Percentiles rank a stretch among this genome's conserved stretches.
phyloP scores from a whole-genome alignment of 2,113 vertebrate genomes.

The Pica pica region DNA sequence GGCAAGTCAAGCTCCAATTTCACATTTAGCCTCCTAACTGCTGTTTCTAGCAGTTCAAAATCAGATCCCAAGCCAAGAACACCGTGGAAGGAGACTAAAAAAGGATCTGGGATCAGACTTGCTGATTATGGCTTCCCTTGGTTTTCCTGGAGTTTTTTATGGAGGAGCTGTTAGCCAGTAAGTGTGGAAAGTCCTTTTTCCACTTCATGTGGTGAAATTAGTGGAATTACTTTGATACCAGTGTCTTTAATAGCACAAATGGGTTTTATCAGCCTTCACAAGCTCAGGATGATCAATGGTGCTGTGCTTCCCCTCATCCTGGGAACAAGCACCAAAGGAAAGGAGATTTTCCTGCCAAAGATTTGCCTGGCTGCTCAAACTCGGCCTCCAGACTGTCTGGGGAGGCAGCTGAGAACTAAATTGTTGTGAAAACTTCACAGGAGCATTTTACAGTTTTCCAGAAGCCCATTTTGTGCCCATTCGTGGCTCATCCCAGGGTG shows the following conservation, averaged over 20 bases:
- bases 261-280: background rate
- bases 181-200: background rate
- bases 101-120: background rate
- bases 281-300: background rate
- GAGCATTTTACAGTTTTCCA: background rate
- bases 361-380: background rate
- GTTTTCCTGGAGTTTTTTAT: background rate
- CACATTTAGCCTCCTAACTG: background rate
- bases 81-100: background rate
- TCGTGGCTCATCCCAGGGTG: background rate
- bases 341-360: background rate
- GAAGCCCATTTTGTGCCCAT: background rate
- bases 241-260: background rate
- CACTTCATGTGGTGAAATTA: background rate
- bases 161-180: background rate
- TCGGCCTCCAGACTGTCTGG: accelerated
- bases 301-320: background rate
- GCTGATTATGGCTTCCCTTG: background rate
- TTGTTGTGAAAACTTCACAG: background rate
- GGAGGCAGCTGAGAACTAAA: background rate
- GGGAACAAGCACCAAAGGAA: background rate
- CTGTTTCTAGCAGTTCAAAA: background rate
- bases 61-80: background rate
- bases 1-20: background rate
- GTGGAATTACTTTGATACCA: background rate